These are phyloP conservation scores for Halocynthia aurantium DNA, from an alignment of 23 tunicate species.

Conservation along the genomic window DNA sequence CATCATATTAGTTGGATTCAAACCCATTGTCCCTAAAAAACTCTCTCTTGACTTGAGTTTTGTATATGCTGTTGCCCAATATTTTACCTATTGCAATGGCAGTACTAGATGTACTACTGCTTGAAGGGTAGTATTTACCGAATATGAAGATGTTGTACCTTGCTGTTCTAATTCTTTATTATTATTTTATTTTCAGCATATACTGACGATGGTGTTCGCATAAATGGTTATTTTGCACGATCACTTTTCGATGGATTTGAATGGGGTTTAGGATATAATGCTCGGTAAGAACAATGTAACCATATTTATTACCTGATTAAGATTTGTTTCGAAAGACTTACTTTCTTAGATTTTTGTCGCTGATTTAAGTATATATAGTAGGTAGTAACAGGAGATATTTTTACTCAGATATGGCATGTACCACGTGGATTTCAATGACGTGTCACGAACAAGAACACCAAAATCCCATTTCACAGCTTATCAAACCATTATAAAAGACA, in stretches of 20 bases:
- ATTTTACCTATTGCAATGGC: too few relatives aligned
- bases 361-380: not conserved
- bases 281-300: conserved; percentile 19
- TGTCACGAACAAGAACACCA: conserved; percentile 21
- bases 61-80: too few relatives aligned
- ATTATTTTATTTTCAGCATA: not conserved
- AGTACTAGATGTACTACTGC: too few relatives aligned
- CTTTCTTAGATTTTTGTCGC: not conserved
- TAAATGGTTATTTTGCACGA: conserved; percentile 42
- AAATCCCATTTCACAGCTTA: conserved; percentile 30
- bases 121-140: too few relatives aligned
- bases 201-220: conserved; percentile 24
- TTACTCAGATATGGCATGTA: conserved; percentile 49
- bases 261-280: conserved; percentile 66
- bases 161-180: not conserved
- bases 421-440: conserved; percentile 34
- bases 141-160: too few relatives aligned
- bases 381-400: not conserved
- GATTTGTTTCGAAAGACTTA: not conserved
- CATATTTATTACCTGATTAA: not conserved
- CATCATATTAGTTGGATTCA: too few relatives aligned
- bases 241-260: conserved; percentile 74
- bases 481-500: conserved; percentile 24
- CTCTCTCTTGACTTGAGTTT: too few relatives aligned
- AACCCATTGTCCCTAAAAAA: too few relatives aligned